phyloP scores from a whole-genome alignment of 2,797 vertebrate species.

The Trematomus bernacchii region DNA sequence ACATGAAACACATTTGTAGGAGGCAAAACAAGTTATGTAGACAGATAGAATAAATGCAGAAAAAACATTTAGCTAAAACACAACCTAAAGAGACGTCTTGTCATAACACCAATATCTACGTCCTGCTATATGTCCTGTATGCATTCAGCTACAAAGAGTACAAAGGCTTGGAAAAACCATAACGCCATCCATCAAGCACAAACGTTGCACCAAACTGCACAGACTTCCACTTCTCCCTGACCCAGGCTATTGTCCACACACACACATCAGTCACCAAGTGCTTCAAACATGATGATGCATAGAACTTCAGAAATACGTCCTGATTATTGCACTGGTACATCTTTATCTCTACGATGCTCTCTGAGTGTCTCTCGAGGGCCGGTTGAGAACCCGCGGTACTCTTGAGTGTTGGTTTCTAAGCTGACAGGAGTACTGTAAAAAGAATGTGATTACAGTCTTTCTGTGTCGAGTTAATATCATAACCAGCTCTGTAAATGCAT shows the following conservation, averaged over 20 bases:
- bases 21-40: too few relatives aligned
- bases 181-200: background rate
- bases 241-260: too few relatives aligned
- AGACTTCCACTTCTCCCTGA: too few relatives aligned
- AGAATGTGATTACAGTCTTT: background rate
- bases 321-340: conserved; percentile 34
- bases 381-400: conserved; percentile 18
- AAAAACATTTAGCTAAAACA: background rate
- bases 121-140: background rate
- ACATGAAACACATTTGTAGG: too few relatives aligned
- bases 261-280: too few relatives aligned
- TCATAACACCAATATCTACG: background rate
- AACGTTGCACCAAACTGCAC: background rate
- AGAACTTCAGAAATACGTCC: background rate
- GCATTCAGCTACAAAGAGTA: background rate
- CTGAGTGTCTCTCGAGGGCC: background rate
- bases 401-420: background rate
- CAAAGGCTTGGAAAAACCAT: background rate
- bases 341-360: background rate
- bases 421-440: conserved; percentile 39
- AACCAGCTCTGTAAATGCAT: too few relatives aligned
- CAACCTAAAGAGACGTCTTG: background rate
- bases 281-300: too few relatives aligned
- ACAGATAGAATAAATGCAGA: too few relatives aligned
- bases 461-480: too few relatives aligned